phyloP scores from a whole-genome alignment of 2,113 vertebrate genomes.

The Heterotilapia buettikoferi region DNA sequence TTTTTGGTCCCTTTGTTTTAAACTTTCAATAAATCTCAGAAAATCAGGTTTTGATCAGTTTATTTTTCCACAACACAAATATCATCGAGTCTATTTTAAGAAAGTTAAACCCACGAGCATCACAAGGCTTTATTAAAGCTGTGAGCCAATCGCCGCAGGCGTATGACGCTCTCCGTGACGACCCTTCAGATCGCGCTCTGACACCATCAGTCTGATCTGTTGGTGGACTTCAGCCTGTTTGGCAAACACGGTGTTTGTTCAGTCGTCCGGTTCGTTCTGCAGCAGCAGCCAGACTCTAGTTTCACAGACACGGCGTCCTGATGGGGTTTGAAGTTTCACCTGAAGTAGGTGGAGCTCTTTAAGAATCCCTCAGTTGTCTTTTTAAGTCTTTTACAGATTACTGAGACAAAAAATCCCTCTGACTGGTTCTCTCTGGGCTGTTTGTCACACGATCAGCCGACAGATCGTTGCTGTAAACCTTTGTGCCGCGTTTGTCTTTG shows the following conservation, averaged over 20 bases:
- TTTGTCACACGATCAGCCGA: not conserved
- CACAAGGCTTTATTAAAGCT: not conserved
- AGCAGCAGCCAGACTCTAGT: not conserved
- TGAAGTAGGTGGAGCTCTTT: not conserved
- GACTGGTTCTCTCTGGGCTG: not conserved
- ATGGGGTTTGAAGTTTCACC: not conserved
- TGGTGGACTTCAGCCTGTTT: slow-evolving; percentile 11
- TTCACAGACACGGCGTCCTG: not conserved
- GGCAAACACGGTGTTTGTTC: not conserved
- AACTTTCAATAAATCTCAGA: not conserved
- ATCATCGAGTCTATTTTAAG: not conserved
- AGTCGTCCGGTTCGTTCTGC: not conserved
- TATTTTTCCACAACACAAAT: not conserved
- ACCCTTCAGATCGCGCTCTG: not conserved
- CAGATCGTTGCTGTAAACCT: not conserved
- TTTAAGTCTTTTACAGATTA: not conserved
- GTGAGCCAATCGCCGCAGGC: not conserved
- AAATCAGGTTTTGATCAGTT: not conserved
- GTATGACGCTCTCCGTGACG: rapidly evolving
- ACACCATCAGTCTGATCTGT: not conserved
- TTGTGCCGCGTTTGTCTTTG: not conserved
- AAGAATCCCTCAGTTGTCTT: not conserved
- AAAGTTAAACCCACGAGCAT: not conserved
- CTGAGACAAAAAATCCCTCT: rapidly evolving
- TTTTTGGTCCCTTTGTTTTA: not conserved